These are phyloP conservation scores for Festucalex cinctus DNA, from an alignment of 2,113 vertebrate species.

Conservation along the genomic window DNA sequence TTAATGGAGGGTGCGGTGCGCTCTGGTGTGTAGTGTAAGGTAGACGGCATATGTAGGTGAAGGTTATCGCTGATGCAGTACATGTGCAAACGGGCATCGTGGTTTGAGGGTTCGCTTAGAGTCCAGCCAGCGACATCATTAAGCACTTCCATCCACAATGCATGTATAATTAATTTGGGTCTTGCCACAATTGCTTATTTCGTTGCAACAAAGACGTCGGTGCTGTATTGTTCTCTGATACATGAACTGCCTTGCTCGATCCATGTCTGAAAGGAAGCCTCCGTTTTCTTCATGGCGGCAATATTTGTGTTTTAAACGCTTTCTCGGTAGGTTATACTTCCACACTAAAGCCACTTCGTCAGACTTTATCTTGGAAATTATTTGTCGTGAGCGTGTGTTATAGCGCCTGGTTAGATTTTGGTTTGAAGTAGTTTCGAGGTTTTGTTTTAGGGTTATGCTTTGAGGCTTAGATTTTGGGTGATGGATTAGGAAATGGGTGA, in stretches of 20 bases:
- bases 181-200: slow-evolving; percentile 62
- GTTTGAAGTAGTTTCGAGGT: too few relatives aligned
- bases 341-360: not conserved
- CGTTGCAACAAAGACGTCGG: slow-evolving; percentile 41
- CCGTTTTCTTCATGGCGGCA: not conserved
- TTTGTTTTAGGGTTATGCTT: too few relatives aligned
- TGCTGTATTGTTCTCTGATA: slow-evolving; percentile 17
- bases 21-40: slow-evolving; percentile 26
- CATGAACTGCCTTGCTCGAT: not conserved
- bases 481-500: too few relatives aligned
- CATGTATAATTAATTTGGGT: not conserved
- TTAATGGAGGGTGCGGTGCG: slow-evolving; percentile 24
- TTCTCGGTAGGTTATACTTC: not conserved
- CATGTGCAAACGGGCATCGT: slow-evolving; percentile 7
- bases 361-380: not conserved
- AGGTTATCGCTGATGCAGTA: slow-evolving; percentile 39
- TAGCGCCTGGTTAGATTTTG: too few relatives aligned
- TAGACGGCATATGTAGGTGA: slow-evolving; percentile 36
- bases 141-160: slow-evolving; percentile 8
- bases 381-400: not conserved
- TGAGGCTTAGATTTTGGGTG: too few relatives aligned
- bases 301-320: not conserved
- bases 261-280: not conserved
- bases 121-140: slow-evolving; percentile 13
- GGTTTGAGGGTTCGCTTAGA: not conserved